Evolutionary conservation across 2,113 vertebrate species (phyloP), one percentile per base, ranked within the genome.

Genomic region (Pluvianellus socialis): DNA sequence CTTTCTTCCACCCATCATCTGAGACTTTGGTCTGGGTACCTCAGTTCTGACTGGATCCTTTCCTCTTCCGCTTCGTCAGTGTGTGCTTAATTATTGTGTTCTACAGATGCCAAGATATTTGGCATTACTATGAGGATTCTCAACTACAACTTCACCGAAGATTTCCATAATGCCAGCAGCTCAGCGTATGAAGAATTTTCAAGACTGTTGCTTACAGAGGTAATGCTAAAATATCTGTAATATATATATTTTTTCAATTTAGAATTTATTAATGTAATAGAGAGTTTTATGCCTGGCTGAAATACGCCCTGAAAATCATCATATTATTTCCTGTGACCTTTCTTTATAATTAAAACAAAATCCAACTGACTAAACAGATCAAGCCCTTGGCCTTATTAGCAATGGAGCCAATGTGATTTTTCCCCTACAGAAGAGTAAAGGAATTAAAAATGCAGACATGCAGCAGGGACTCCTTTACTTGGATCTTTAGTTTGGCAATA

Each of bases 91-190:
- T 86, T 65, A 33, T 42, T 92, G 10, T 94, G 58, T 65, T 19
- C 86, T 89, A 56, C 85, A 98, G 98, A 98, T 20, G 98, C 97
- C 71, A 93, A 40, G n/a, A 32, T 96, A 22, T 98, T 98, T 59
- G 81, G 47, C 72, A 14, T 98, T 86, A 96, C 53, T 6, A 4
- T 98, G 68, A 95, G 71, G 73, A 97, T 98, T 91, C 47, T 95
- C 12, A 96, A 98, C 88, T 96, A 73, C 74, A 98, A 93, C 44
- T 58, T 97, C 90, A 98, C 97, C 0, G 92, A 96, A 20, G 62
- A 91, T 74, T 85, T 98, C 27, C 80, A 35, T 42, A 62, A 98
- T 77, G 38, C 8, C 30, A 95, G 87, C 75, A 97, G 97, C 20
- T 45, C 16, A 4, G 96, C 96, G 26, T 97, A 94, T 66, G 40